Percentiles rank a stretch among this genome's conserved stretches.
phyloP scores from a whole-genome alignment of 2,797 vertebrate genomes.

The Peromyscus attwateri region DNA sequence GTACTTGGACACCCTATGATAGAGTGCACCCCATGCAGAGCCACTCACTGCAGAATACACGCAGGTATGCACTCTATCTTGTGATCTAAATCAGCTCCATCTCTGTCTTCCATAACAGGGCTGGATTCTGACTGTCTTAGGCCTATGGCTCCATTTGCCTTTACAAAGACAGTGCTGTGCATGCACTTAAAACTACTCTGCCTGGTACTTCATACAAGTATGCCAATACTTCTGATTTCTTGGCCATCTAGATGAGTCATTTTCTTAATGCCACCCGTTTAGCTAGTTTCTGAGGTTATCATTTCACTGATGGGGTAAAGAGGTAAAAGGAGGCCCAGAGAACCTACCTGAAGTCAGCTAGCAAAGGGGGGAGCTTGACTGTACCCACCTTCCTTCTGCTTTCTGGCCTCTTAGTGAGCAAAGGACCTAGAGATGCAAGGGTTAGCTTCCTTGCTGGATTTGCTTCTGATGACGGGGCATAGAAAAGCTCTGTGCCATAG shows the following conservation, averaged over 20 bases:
- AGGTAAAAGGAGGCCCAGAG: neutral
- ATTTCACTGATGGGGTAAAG: neutral
- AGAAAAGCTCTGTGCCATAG: neutral
- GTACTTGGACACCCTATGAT: neutral
- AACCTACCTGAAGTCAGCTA: neutral
- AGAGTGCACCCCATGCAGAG: too few species aligned
- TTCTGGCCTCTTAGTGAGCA: neutral
- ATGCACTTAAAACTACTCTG: slow-evolving; percentile 21
- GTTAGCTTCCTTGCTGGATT: neutral
- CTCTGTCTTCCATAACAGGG: neutral
- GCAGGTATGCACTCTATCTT: too few species aligned
- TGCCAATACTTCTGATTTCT: neutral
- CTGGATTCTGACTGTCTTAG: neutral
- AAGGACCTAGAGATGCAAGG: neutral
- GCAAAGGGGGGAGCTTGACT: neutral
- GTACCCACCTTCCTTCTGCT: neutral
- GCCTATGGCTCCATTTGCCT: neutral
- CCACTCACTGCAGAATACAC: too few species aligned
- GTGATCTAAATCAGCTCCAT: neutral
- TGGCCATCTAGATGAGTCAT: neutral
- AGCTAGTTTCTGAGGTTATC: neutral
- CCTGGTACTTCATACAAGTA: neutral
- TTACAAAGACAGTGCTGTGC: neutral
- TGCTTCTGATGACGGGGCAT: neutral
- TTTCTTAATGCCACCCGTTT: slow-evolving; percentile 12